Base-by-base conservation (phyloP, 2,888 invertebrate genomes). In the Harpalus rufipes region DNA sequence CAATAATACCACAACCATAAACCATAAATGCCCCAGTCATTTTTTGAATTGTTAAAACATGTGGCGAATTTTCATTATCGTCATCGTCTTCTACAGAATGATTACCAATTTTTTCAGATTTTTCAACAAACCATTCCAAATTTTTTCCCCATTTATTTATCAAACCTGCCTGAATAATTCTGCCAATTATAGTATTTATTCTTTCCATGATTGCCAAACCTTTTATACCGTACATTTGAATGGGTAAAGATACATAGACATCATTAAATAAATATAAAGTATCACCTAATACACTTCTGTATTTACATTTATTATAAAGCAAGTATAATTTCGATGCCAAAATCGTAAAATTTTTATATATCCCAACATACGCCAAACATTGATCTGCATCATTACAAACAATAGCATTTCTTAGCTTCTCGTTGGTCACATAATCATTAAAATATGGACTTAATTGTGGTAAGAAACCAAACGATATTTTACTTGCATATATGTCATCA, bases 401-500 rank as follows among this genome's bases (percentile, higher is more conserved):
- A n/a, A 41, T n/a, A 39, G 61, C 74, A 16, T 76, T 56, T 12
- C 1, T 10, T 10, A 18, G 10, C 18, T 18, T 41, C n/a, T 44
- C 18, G 8, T 44, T 25, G 8, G 16, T 14, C 14, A 18, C 7
- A 32, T 32, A 0, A 41, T 1, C 44, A 12, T 4, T 16, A 21
- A 86, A 86, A 58, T 86, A 86, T 21, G 63, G 59, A 18, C 51
- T 76, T 58, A 80, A 65, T 8, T 25, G 25, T 18, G 84, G 81
- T 44, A 85, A 3, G 16, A 83, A 86, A 25, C 84, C 78, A 25
- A 85, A 76, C 18, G 83, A 25, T 4, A 83, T 32, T 7, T 85
- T 81, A 12, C 51, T 81, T 8, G 84, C 14, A 1, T 86, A 7
- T 14, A 74, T 74, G 51, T 74, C 72, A 51, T 86, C 85, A 7